These are phyloP conservation scores for Monochamus saltuarius DNA, from an alignment of 1,140 invertebrate species.

Conservation along the genomic window DNA sequence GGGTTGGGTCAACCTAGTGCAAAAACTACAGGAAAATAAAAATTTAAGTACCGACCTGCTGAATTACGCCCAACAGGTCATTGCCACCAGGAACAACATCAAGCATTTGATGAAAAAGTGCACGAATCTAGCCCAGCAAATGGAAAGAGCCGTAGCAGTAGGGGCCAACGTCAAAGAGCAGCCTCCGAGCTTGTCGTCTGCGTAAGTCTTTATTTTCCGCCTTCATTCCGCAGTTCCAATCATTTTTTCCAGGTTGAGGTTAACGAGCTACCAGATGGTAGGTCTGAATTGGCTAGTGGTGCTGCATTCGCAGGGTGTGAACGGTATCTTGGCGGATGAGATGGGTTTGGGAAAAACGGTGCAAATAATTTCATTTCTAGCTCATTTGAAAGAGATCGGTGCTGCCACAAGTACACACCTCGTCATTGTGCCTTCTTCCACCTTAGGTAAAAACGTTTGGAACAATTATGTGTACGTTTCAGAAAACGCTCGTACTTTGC, in stretches of 20 bases:
- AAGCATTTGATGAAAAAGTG: constrained; percentile 75
- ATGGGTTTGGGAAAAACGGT: constrained; percentile 92
- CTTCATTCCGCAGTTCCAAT: not conserved
- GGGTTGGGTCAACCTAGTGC: constrained; percentile 69
- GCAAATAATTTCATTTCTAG: constrained; percentile 87
- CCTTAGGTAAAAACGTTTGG: constrained; percentile 63
- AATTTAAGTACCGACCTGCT: constrained; percentile 69
- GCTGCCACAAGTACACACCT: constrained; percentile 75
- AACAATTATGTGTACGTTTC: too few species aligned
- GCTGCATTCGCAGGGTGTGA: constrained; percentile 85
- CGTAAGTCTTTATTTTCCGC: constrained; percentile 48
- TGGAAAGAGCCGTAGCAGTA: constrained; percentile 72
- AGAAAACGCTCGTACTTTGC: constrained; percentile 28
- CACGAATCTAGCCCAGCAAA: constrained; percentile 65
- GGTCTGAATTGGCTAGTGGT: constrained; percentile 93
- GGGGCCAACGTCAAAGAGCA: constrained; percentile 69
- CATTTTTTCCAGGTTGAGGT: constrained; percentile 58
- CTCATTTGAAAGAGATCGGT: constrained; percentile 78
- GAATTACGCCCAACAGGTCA: constrained; percentile 70
- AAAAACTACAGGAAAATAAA: constrained; percentile 69
- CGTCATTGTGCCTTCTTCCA: constrained; percentile 90
- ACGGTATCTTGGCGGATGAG: constrained; percentile 91
- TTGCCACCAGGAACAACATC: constrained; percentile 70
- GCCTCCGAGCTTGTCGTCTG: constrained; percentile 59
- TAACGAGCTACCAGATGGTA: constrained; percentile 89